phyloP scores from a whole-genome alignment of 1,140 invertebrate genomes.

The Thalassaphorura encarpata region DNA sequence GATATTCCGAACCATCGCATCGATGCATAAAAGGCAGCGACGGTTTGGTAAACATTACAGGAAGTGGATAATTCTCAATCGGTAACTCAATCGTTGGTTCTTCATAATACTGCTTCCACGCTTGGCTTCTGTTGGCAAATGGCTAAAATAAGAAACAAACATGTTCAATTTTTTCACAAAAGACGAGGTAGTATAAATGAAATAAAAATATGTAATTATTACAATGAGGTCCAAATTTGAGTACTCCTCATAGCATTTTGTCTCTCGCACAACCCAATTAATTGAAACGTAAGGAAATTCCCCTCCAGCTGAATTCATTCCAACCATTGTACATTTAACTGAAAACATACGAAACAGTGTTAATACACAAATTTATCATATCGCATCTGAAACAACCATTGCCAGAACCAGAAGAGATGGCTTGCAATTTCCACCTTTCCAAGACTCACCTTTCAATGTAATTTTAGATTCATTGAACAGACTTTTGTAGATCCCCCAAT shows the following conservation, averaged over 20 bases:
- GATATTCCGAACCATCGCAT: too few species aligned
- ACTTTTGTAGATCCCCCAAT: constrained; percentile 34
- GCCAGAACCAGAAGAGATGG: neutral
- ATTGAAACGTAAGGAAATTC: constrained; percentile 15
- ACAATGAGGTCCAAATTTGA: constrained; percentile 33
- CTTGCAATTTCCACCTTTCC: neutral
- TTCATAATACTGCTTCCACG: constrained; percentile 17
- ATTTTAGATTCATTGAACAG: constrained; percentile 35
- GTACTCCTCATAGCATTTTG: constrained; percentile 40
- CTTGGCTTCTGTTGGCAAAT: constrained; percentile 9
- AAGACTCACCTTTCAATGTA: constrained; percentile 32
- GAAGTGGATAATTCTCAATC: constrained; percentile 9
- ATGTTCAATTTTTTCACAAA: too few species aligned
- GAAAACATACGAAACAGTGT: too few species aligned
- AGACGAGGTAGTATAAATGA: too few species aligned
- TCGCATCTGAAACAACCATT: too few species aligned
- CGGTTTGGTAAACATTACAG: too few species aligned
- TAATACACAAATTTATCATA: too few species aligned
- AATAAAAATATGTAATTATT: constrained; percentile 8
- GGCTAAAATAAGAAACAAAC: constrained; percentile 11
- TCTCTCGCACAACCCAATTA: constrained; percentile 35
- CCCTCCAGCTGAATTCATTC: neutral
- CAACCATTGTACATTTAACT: neutral
- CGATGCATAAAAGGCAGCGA: too few species aligned
- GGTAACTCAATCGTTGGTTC: neutral